phyloP scores from a whole-genome alignment of 1,140 invertebrate genomes.

The Camponotus floridanus region DNA sequence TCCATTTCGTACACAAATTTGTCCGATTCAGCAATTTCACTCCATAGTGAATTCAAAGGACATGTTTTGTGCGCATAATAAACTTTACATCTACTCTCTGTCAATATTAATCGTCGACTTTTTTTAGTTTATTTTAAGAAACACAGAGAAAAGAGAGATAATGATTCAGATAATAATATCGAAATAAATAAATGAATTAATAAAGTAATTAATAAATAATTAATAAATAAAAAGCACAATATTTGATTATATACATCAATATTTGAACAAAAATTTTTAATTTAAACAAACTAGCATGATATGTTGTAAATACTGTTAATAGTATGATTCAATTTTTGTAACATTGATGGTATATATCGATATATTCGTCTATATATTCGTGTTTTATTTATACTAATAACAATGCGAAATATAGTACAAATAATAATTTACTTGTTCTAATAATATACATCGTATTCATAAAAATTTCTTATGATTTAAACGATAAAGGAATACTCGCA shows the following conservation, averaged over 20 bases:
- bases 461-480: too few species aligned
- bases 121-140: constrained; percentile 1
- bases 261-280: neutral
- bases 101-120: constrained; percentile 17
- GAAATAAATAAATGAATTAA: neutral
- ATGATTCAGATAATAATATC: neutral
- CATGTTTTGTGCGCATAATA: neutral
- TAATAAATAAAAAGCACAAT: too few species aligned
- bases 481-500: neutral
- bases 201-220: too few species aligned
- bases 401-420: too few species aligned
- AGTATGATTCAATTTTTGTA: neutral
- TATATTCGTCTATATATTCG: neutral
- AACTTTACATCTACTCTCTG: constrained; percentile 15
- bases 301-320: neutral
- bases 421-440: neutral
- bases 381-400: neutral
- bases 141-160: neutral
- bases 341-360: neutral
- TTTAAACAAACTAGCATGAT: neutral
- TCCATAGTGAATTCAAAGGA: constrained; percentile 14
- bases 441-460: too few species aligned
- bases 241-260: neutral
- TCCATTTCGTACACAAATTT: neutral
- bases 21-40: constrained; percentile 29